A percentile compares a stretch with the other conserved stretches of the same genome.
Conservation (phyloP, 2,888 invertebrate genomes). For the Drosophila siamana region DNA sequence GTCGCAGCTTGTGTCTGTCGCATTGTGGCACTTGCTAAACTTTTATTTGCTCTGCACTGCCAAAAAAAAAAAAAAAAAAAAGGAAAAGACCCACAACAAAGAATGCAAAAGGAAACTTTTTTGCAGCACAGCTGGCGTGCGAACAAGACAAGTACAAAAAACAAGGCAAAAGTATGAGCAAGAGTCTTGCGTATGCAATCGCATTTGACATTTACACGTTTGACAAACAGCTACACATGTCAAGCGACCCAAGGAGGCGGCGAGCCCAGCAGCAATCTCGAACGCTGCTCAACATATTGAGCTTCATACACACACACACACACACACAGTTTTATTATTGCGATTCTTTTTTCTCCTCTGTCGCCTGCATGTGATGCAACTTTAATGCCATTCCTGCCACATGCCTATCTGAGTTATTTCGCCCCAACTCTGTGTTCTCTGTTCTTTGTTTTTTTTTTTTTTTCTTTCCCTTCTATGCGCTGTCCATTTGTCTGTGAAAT, state of each 20-base stretch:
- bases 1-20: constrained; percentile 10
- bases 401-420: background rate
- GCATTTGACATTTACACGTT: constrained; percentile 62
- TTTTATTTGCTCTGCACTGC: constrained; percentile 56
- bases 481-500: constrained; percentile 21
- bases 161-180: background rate
- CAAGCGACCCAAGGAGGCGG: no score
- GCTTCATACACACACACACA: no score
- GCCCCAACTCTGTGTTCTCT: no score
- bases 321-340: no score
- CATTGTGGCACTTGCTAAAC: constrained; percentile 52
- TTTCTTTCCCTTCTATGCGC: background rate
- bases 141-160: constrained; percentile 12
- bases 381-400: background rate
- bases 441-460: no score
- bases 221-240: constrained; percentile 49
- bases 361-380: no score
- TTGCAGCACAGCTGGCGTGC: constrained; percentile 17
- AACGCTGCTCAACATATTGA: no score
- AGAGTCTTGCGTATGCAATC: constrained; percentile 32
- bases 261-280: no score
- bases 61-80: background rate
- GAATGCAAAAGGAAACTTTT: constrained; percentile 51
- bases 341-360: constrained; percentile 7
- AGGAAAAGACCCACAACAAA: no score